Base-by-base conservation (phyloP, 64 coral and sea anemone genomes). In the Stichodactyla mertensii region DNA sequence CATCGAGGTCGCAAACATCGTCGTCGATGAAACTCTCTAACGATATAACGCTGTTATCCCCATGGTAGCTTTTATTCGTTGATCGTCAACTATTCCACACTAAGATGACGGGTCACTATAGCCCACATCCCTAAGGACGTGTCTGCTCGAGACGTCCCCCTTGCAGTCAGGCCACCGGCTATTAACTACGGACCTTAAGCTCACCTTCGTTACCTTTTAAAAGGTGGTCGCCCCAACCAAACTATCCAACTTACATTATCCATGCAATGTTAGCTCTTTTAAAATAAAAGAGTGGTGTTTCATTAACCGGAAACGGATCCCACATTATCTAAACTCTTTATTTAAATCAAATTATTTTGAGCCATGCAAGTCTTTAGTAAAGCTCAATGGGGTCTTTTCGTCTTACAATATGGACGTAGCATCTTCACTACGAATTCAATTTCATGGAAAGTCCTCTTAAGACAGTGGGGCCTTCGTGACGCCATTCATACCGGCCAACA, bases 1-100 rank as follows among this genome's bases (percentile, higher is more conserved):
- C 92, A 94, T 94, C 92, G 92, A 94, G 92, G 92, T 94, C 88
- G 92, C 92, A 94, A 94, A 94, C 92, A 90, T 61, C 79, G 92
- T 94, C 80, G 77, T 94, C 88, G 92, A 94, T 94, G 20, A 60
- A 94, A 90, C 92, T 94, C 92, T 94, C 92, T 54, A 62, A 94
- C 92, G 79, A 90, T 90, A 94, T 94, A 89, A 90, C 92, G 88
- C 92, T 94, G 92, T 58, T 94, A 94, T 94, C 92, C 92, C 92
- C 79, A 77, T 69, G 92, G 92, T 94, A 94, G 74, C 92, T 94
- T 94, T 94, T 94, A 94, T 94, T 55, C 85, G 85, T 83, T 94
- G 67, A 78, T 94, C 92, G 92, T 86, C 88, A 87, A 51, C 61
- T 90, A 90, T 94, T 90, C 69, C 84, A 86, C 71, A 36, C 78